Conservation (phyloP, 2,113 vertebrate genomes). For the Blennius ocellaris region DNA sequence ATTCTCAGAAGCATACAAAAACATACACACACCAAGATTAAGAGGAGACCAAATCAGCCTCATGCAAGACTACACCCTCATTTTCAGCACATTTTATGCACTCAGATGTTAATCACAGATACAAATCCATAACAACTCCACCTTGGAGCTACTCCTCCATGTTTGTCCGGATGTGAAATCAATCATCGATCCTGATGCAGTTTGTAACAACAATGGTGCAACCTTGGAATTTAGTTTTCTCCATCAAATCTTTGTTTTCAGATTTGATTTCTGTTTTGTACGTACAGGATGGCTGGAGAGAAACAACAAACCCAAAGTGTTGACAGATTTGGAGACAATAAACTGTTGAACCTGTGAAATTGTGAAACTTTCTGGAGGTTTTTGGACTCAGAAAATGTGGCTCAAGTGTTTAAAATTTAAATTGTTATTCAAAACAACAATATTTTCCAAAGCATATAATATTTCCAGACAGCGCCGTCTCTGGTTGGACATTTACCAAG, state of each 20-base stretch:
- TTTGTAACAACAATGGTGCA: slow-evolving; percentile 35
- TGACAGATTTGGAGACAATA: background rate
- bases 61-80: background rate
- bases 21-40: background rate
- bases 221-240: slow-evolving; percentile 56
- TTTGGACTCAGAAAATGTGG: background rate
- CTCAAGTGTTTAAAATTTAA: background rate
- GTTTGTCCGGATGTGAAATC: slow-evolving; percentile 44
- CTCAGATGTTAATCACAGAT: background rate
- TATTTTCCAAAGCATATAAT: too few relatives aligned
- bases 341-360: background rate
- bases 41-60: background rate
- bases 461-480: too few relatives aligned
- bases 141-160: background rate
- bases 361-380: background rate
- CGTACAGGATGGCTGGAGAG: background rate
- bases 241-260: slow-evolving; percentile 29
- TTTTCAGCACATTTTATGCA: background rate
- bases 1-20: background rate
- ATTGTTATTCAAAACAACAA: background rate
- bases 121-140: background rate
- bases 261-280: slow-evolving; percentile 36
- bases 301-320: background rate
- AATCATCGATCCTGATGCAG: slow-evolving; percentile 27
- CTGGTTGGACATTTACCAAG: too few relatives aligned